phyloP scores from a whole-genome alignment of 53 echinoderm and acorn worm genomes.

The Luidia sarsii region DNA sequence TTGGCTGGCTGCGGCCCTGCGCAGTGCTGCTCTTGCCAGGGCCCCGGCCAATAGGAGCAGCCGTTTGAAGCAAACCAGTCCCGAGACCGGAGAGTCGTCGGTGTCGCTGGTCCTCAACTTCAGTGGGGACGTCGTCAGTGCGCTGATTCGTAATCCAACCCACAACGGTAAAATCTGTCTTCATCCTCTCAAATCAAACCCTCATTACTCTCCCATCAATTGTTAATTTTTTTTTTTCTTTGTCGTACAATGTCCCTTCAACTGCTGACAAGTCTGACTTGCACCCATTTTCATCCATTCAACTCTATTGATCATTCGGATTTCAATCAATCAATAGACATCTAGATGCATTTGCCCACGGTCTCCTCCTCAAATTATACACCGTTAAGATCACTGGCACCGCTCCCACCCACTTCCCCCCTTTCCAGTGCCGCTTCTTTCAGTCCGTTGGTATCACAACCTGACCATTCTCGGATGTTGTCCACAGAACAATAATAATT shows the following conservation, averaged over 20 bases:
- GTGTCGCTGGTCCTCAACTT: neutral
- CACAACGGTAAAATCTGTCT: neutral
- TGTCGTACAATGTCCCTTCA: neutral
- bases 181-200: neutral
- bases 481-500: too few species aligned
- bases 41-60: slow-evolving; percentile 14
- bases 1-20: slow-evolving; percentile 38
- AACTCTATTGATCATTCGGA: too few species aligned
- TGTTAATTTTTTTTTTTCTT: too few species aligned
- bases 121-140: neutral
- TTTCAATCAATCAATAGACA: too few species aligned
- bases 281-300: too few species aligned
- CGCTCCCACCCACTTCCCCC: too few species aligned
- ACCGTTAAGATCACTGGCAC: too few species aligned
- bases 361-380: too few species aligned
- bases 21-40: neutral
- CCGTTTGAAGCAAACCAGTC: neutral
- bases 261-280: neutral
- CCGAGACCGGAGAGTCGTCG: neutral
- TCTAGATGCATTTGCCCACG: too few species aligned
- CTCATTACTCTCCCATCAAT: neutral
- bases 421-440: too few species aligned
- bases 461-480: too few species aligned
- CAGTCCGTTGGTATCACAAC: too few species aligned
- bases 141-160: slow-evolving; percentile 8